Evolutionary conservation across 1,140 invertebrate species (phyloP).

Genomic region (Stegodyphus dumicola): DNA sequence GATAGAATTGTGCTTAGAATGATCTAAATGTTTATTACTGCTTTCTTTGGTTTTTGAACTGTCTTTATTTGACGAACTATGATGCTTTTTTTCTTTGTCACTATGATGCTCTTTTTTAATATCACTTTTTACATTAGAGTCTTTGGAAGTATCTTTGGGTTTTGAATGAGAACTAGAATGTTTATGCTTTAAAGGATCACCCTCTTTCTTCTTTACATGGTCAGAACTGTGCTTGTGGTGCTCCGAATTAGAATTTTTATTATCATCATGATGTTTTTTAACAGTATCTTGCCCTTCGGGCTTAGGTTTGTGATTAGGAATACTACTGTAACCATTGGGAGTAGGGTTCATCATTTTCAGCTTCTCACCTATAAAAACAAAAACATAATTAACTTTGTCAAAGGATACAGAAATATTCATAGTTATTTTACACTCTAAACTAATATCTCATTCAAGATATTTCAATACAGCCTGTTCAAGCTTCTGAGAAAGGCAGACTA

Average conservation of each 20-base stretch:
- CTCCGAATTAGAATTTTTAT: slow-evolving; percentile 16
- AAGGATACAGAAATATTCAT: too few species aligned
- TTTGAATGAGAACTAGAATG: slow-evolving; percentile 1
- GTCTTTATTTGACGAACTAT: slow-evolving; percentile 7
- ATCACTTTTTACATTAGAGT: not conserved
- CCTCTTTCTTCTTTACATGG: slow-evolving; percentile 53
- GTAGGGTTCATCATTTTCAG: slow-evolving; percentile 56
- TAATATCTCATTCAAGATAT: too few species aligned
- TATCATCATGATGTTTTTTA: slow-evolving; percentile 25
- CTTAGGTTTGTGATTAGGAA: slow-evolving; percentile 37
- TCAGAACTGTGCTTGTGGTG: slow-evolving; percentile 50
- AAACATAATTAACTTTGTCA: not conserved
- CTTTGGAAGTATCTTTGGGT: slow-evolving; percentile 22
- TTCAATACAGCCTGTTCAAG: too few species aligned
- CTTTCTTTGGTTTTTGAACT: slow-evolving; percentile 28
- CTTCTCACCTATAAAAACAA: slow-evolving; percentile 31
- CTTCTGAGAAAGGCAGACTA: too few species aligned
- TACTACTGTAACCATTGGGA: slow-evolving; percentile 54
- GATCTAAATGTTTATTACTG: slow-evolving; percentile 8
- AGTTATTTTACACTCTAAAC: too few species aligned
- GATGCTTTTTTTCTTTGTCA: slow-evolving; percentile 47
- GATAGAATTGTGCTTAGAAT: slow-evolving; percentile 6
- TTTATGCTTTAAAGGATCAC: slow-evolving; percentile 14
- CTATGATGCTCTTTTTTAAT: not conserved
- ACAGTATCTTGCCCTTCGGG: slow-evolving; percentile 22